phyloP scores from a whole-genome alignment of 2,113 vertebrate genomes.

The Semnornis frantzii region DNA sequence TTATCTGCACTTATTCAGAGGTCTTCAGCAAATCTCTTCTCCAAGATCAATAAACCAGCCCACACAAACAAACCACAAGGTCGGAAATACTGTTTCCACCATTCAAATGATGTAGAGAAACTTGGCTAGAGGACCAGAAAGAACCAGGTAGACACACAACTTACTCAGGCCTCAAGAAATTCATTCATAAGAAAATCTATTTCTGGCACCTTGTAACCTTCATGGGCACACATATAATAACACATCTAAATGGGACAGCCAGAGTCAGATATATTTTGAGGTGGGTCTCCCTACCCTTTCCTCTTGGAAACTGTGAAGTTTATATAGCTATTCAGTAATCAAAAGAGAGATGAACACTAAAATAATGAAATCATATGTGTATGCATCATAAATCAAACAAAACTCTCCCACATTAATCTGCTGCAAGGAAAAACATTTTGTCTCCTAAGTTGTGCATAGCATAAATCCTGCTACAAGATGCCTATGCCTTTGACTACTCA shows the following conservation, averaged over 20 bases:
- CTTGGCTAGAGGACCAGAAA: background rate
- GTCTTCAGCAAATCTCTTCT: background rate
- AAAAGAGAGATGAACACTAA: background rate
- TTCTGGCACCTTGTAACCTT: background rate
- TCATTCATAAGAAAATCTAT: background rate
- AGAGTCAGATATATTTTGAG: background rate
- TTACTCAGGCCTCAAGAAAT: background rate
- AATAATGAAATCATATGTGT: background rate
- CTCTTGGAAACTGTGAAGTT: background rate
- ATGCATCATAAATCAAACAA: background rate
- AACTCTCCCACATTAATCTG: background rate
- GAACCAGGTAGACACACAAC: background rate
- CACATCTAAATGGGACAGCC: background rate
- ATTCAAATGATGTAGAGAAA: background rate
- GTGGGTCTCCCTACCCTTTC: background rate
- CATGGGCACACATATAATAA: background rate
- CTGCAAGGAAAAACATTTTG: background rate
- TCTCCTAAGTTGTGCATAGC: background rate
- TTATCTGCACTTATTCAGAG: background rate
- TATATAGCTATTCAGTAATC: background rate
- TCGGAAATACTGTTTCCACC: background rate
- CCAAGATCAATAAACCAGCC: conserved; percentile 38
- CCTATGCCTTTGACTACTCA: background rate
- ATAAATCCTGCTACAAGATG: background rate
- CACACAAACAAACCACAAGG: background rate